phyloP scores from a whole-genome alignment of 2,113 vertebrate species.

The Meriones unguiculatus region DNA sequence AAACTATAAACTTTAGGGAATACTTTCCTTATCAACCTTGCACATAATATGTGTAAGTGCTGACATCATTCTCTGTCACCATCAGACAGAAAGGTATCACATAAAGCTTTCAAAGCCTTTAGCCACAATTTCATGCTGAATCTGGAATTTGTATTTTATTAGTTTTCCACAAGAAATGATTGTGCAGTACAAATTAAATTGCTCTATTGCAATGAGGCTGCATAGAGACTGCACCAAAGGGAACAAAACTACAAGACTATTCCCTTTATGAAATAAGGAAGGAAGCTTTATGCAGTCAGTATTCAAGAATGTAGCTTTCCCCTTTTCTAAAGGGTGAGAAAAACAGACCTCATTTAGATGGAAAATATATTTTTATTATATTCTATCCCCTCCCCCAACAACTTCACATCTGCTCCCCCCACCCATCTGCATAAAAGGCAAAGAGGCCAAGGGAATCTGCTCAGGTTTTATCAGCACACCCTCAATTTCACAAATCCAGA shows the following conservation, averaged over 20 bases:
- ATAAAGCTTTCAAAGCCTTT: slow-evolving; percentile 55
- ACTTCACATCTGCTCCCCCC: not conserved
- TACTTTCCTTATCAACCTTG: not conserved
- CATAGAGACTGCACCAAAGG: slow-evolving; percentile 43
- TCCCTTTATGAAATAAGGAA: slow-evolving; percentile 78
- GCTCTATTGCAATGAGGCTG: slow-evolving; percentile 63
- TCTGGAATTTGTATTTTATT: slow-evolving; percentile 69
- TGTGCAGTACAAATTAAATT: slow-evolving; percentile 67
- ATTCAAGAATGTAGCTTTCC: slow-evolving; percentile 76
- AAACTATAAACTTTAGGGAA: slow-evolving; percentile 15
- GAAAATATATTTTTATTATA: slow-evolving; percentile 53
- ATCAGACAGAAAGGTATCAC: slow-evolving; percentile 31
- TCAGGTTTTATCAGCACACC: slow-evolving; percentile 72
- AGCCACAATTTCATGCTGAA: slow-evolving; percentile 65
- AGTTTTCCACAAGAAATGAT: slow-evolving; percentile 72
- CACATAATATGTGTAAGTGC: not conserved
- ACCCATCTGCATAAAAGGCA: not conserved
- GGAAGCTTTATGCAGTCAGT: slow-evolving; percentile 70
- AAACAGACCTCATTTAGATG: slow-evolving; percentile 80
- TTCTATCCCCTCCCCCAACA: not conserved
- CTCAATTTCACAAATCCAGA: slow-evolving; percentile 74
- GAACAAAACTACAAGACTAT: slow-evolving; percentile 66
- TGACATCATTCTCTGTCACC: not conserved
- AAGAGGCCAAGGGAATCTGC: slow-evolving; percentile 79
- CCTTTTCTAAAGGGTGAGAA: slow-evolving; percentile 66